These are phyloP conservation scores for Lycodopsis pacificus DNA, from an alignment of 2,797 vertebrate genomes.

Conservation along the genomic window DNA sequence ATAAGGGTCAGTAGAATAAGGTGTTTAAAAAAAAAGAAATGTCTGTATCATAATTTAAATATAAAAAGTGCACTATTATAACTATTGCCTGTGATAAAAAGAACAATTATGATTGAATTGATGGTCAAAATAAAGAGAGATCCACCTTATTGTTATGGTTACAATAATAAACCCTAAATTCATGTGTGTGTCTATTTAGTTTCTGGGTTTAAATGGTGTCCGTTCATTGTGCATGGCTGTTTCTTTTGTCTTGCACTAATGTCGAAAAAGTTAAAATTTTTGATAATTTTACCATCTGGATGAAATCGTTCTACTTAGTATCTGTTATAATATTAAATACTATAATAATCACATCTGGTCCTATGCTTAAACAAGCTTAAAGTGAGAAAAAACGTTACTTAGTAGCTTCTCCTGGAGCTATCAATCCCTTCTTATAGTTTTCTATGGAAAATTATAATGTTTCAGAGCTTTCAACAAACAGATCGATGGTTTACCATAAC, in stretches of 20 bases:
- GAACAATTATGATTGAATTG: slow-evolving; percentile 85
- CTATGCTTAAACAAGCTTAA: background rate
- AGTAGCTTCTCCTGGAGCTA: background rate
- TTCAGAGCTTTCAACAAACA: background rate
- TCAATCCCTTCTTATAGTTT: background rate
- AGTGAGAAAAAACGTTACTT: background rate
- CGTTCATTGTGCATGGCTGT: background rate
- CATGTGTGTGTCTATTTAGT: slow-evolving; percentile 73
- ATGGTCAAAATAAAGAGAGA: slow-evolving; percentile 86
- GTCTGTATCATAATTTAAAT: slow-evolving; percentile 89
- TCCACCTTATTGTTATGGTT: slow-evolving; percentile 86
- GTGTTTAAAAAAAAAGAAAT: slow-evolving; percentile 84
- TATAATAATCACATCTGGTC: background rate
- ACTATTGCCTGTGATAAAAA: slow-evolving; percentile 88
- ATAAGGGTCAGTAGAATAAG: slow-evolving; percentile 85
- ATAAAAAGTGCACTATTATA: slow-evolving; percentile 89
- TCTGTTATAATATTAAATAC: background rate
- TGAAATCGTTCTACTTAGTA: slow-evolving; percentile 3
- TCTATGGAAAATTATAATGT: background rate
- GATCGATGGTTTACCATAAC: background rate
- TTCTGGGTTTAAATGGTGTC: slow-evolving; percentile 47
- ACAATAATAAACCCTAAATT: slow-evolving; percentile 85
- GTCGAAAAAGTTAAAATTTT: background rate
- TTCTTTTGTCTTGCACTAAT: slow-evolving; percentile 1
- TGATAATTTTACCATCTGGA: background rate